Base-by-base conservation (phyloP, 2,797 vertebrate genomes). In the Botia almorhae region DNA sequence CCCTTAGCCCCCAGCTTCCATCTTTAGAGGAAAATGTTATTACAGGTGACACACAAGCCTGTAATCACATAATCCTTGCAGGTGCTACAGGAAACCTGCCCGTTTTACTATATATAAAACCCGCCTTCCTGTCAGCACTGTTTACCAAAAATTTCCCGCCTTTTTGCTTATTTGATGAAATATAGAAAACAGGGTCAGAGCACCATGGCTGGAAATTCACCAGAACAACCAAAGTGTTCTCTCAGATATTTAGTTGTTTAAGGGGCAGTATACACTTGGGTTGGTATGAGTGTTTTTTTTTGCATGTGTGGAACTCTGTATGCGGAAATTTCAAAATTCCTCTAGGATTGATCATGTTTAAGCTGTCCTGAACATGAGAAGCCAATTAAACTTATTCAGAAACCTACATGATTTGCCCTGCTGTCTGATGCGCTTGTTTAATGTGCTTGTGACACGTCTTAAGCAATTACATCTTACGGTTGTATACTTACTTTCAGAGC, bases 71-170 rank as follows among this genome's bases (percentile, higher is more conserved):
- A 65, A 82, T 82, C 65, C 78, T 75, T 81, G 85, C 84, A 85
- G 87, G 84, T 87, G 84, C 83, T 84, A 82, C 76, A 82, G 80
- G 83, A 80, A 79, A 46, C 29, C 70, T 85, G 79, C 83, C 76
- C 70, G 46, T 69, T 84, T 74, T 68, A 53, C 82, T 73, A 55
- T 26, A 26, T 26, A 26, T 26, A 26, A 26, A 26, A 26, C 23
- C 23, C 1, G 23, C 2, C 39, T 74, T 79, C 70, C 63, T 87
- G 84, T 87, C 85, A 86, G 81, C 70, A 61, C 64, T 55, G 61
- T 67, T 78, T 83, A 72, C 67, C 75, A 65, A 43, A 70, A 56
- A 81, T 65, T 76, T 39, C 74, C 39, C 48, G 63, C 67, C 69
- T 77, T 84, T 74, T 82, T 33, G 67, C 76, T 83, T 81, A 81